Conservation (phyloP, 1,140 invertebrate species). For the Brachionus koreanus region DNA sequence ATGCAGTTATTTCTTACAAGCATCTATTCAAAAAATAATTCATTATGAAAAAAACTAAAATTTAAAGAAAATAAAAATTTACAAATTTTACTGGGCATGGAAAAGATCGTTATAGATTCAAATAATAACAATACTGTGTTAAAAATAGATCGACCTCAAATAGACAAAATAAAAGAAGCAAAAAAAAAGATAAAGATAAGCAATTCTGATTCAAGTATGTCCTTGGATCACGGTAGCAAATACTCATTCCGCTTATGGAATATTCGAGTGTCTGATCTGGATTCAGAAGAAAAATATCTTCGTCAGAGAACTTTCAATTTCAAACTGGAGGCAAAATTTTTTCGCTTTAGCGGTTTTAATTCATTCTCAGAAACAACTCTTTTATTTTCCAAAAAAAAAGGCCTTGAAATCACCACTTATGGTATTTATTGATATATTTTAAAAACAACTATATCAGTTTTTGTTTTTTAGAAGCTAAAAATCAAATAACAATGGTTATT, state of each 20-base stretch:
- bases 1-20: not conserved
- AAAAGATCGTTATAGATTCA: not conserved
- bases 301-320: not conserved
- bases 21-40: not conserved
- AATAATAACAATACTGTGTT: not conserved
- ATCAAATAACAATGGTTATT: constrained; percentile 27
- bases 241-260: constrained; percentile 10
- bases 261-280: not conserved
- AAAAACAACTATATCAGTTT: not conserved
- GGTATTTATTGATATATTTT: not conserved
- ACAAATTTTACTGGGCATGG: not conserved
- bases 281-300: constrained; percentile 28
- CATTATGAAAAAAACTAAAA: not conserved
- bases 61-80: not conserved
- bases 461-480: not conserved
- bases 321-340: constrained; percentile 25
- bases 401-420: not conserved
- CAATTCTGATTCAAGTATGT: not conserved
- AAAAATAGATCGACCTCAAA: not conserved
- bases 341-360: constrained; percentile 26
- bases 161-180: not conserved
- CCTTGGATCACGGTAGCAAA: not conserved
- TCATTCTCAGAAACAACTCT: not conserved
- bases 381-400: constrained; percentile 17
- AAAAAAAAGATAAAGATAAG: not conserved